Evolutionary conservation across 2,797 vertebrate genomes (phyloP).

Genomic region (Cephalopachus bancanus): DNA sequence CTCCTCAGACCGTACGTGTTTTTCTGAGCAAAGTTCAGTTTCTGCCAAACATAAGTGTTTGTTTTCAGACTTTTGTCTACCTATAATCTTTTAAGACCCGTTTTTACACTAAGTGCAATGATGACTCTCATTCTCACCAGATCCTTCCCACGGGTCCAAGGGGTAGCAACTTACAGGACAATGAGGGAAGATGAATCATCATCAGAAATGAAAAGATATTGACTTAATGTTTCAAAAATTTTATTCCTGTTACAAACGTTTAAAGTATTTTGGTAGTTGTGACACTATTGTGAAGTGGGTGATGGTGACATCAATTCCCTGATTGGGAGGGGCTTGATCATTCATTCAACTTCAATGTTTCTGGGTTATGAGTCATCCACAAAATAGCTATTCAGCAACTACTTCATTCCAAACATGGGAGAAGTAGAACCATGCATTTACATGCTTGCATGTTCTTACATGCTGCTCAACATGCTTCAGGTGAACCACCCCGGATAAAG

Average conservation of each 20-base stretch:
- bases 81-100: not conserved
- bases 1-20: not conserved
- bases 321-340: not conserved
- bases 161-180: not conserved
- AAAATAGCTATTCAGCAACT: not conserved
- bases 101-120: not conserved
- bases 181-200: conserved; percentile 4
- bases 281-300: not conserved
- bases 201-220: not conserved
- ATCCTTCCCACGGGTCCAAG: not conserved
- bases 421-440: not conserved
- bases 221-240: conserved; percentile 44
- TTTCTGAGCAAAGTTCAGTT: not conserved
- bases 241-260: conserved; percentile 25
- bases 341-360: conserved; percentile 36
- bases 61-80: not conserved
- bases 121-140: not conserved
- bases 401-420: conserved; percentile 44
- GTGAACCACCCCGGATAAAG: not conserved
- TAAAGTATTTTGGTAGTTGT: conserved; percentile 23
- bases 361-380: conserved; percentile 49
- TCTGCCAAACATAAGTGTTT: conserved; percentile 1
- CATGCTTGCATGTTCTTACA: not conserved
- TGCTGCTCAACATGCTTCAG: not conserved
- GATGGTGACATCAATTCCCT: conserved; percentile 40